Conservation (phyloP, 1,140 invertebrate genomes). For the Lepidotrigona ventralis region DNA sequence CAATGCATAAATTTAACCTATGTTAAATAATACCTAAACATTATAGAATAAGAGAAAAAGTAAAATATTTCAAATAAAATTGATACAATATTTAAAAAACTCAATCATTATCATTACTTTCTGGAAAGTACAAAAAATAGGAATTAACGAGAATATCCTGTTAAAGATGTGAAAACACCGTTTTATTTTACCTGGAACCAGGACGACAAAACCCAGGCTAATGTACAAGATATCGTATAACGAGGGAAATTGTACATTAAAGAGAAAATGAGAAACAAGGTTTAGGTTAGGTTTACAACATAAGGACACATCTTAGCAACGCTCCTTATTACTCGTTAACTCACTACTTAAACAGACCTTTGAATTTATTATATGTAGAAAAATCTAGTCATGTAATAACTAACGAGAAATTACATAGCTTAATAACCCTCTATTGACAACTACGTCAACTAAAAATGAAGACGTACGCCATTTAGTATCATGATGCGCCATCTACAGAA, state of each 20-base stretch:
- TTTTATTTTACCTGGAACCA: no score
- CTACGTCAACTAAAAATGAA: not conserved
- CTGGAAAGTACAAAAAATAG: no score
- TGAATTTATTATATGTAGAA: not conserved
- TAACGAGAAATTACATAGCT: not conserved
- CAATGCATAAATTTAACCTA: not conserved
- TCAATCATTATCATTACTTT: no score
- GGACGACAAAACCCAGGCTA: no score
- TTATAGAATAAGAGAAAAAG: no score
- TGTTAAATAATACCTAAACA: not conserved
- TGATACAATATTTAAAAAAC: no score
- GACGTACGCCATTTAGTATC: not conserved
- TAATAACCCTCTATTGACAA: not conserved
- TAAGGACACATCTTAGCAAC: no score
- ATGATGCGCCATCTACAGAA: not conserved
- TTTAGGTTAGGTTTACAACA: not conserved
- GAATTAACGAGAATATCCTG: no score
- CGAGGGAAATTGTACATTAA: not conserved
- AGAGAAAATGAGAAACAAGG: not conserved
- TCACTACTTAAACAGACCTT: fast-evolving
- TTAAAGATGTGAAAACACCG: no score
- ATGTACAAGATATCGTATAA: no score
- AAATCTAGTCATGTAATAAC: not conserved
- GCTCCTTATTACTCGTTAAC: not conserved
- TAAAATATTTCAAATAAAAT: no score